Percentiles rank a stretch among this genome's conserved stretches.
Conservation (phyloP, 2,797 vertebrate species). For the Gymnothorax reevesii region DNA sequence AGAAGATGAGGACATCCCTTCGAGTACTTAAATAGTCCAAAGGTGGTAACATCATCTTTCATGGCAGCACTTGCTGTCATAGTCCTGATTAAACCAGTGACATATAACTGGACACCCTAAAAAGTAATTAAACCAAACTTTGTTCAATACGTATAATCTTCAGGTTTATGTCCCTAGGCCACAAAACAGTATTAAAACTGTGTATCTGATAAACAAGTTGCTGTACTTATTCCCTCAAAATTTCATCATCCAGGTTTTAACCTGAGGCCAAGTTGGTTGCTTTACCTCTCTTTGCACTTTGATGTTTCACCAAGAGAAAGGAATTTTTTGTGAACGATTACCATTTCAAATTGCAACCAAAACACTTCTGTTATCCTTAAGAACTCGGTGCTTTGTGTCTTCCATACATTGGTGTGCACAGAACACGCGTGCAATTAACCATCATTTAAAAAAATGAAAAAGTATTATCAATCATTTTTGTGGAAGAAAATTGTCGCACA, state of each 20-base stretch:
- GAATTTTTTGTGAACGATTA: neutral
- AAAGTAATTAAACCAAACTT: neutral
- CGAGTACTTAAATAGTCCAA: neutral
- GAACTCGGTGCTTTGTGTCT: neutral
- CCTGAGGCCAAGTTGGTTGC: neutral
- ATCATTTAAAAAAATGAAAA: too few relatives aligned
- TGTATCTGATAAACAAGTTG: neutral
- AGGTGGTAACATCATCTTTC: neutral
- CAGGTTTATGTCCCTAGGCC: neutral
- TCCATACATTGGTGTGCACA: neutral
- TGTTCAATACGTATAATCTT: neutral
- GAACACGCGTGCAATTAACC: too few relatives aligned
- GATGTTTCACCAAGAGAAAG: neutral
- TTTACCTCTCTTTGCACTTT: neutral
- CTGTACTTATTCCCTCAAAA: neutral
- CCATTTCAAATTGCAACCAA: neutral
- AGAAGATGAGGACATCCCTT: neutral
- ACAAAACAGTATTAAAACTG: neutral
- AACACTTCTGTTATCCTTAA: neutral
- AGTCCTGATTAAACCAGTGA: neutral
- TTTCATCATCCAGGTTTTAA: neutral
- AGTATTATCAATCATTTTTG: too few relatives aligned
- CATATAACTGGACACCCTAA: neutral
- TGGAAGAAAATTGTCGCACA: too few relatives aligned
- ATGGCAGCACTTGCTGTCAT: neutral